phyloP scores from a whole-genome alignment of 2,888 invertebrate genomes.

The Metacarcinus magister region DNA sequence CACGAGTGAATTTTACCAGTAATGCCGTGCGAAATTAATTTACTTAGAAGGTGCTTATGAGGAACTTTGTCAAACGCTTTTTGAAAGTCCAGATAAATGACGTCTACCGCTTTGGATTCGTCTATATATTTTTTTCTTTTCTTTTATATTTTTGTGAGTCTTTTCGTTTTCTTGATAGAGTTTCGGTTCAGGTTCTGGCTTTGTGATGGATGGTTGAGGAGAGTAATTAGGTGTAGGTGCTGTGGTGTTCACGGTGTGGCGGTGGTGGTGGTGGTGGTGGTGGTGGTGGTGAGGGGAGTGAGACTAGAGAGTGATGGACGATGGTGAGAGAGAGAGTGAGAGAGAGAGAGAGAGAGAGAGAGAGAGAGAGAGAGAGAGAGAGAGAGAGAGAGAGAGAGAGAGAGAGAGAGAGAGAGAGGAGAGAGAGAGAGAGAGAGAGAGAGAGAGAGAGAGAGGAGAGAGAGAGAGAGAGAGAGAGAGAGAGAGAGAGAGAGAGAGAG shows the following conservation, averaged over 20 bases:
- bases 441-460: no score
- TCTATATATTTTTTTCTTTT: no score
- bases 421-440: background rate
- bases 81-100: no score
- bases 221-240: constrained; percentile 33
- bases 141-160: background rate
- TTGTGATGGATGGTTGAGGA: background rate
- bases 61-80: no score
- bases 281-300: background rate
- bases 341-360: constrained; percentile 20
- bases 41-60: no score
- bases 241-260: background rate
- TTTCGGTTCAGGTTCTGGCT: background rate
- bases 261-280: background rate
- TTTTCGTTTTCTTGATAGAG: background rate
- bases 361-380: constrained; percentile 31
- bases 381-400: background rate
- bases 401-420: constrained; percentile 9
- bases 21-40: no score
- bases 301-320: constrained; percentile 2
- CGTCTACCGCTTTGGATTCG: no score
- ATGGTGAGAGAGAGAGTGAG: background rate
- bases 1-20: no score
- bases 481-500: no score
- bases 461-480: no score